Evolutionary conservation across 1,140 invertebrate genomes (phyloP), one percentile per base, ranked within the genome.

Genomic region (Achroia grisella): DNA sequence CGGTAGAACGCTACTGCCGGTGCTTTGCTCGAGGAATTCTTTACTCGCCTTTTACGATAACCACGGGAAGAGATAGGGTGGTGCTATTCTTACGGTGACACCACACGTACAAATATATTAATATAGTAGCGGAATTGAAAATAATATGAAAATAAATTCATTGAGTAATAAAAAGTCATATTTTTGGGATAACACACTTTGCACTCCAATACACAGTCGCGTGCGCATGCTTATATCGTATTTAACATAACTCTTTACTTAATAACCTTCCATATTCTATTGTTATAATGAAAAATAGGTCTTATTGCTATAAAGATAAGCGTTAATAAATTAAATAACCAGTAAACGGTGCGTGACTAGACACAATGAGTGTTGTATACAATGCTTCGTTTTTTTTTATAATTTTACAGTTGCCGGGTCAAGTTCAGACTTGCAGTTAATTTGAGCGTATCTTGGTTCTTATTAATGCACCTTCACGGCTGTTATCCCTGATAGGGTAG

Each of bases 341-440:
- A 31, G 30, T 31, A 31, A 37, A 37, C 8, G 9, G n/a, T 37
- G 9, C 35, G n/a, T 17, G 14, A 15, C 35, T 15, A 17, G 13
- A n/a, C n/a, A 37, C 27, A 30, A 37, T 48, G 34, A 6, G 17
- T 6, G 17, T 23, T 23, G 17, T 23, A 23, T 6, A 23, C 17
- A 23, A 23, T 23, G 17, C 17, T 23, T 23, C 2, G 36, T 36
- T 37, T 66, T 61, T 23, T 56, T 58, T 60, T 52, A 15, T 31
- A 12, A 33, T 39, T 35, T 33, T 54, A 47, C 39, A 43, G 29
- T 48, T 44, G 66, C 53, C 62, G 56, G 67, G 72, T 75, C 72
- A 75, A 75, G 72, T 75, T 71, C 62, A 72, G 54, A 75, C 70
- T 47, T 60, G 69, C 52, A 64, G 48, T 60, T 46, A 56, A 68